Evolutionary conservation across 2,797 vertebrate genomes (phyloP).

Genomic region (Garrulus glandarius): DNA sequence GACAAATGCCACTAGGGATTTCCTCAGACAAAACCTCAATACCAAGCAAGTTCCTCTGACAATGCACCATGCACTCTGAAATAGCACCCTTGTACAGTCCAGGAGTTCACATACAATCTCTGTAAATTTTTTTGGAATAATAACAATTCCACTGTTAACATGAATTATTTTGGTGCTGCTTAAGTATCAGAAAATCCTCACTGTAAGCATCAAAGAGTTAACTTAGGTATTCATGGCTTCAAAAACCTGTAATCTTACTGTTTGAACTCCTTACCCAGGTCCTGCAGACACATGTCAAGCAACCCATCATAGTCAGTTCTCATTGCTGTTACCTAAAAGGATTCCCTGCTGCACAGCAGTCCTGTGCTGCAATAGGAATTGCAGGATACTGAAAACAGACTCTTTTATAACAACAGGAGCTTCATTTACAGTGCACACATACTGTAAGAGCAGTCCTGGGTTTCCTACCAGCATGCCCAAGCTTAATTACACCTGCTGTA

Average conservation of each 20-base stretch:
- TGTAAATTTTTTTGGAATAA: not conserved
- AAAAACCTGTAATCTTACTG: not conserved
- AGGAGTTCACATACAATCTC: not conserved
- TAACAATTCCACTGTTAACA: not conserved
- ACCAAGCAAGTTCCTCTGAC: not conserved
- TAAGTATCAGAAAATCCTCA: not conserved
- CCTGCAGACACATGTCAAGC: not conserved
- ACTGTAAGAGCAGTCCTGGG: not conserved
- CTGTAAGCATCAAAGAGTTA: not conserved
- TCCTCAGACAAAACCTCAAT: not conserved
- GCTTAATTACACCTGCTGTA: constrained; percentile 44
- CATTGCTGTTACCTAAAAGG: constrained; percentile 14
- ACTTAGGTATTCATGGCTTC: not conserved
- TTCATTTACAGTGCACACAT: not conserved
- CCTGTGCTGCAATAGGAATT: not conserved
- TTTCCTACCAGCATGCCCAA: constrained; percentile 39
- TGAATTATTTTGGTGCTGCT: not conserved
- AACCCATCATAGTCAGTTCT: not conserved
- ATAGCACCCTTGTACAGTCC: not conserved
- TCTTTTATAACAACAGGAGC: constrained; percentile 28
- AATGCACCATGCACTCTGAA: not conserved
- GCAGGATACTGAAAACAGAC: constrained; percentile 28
- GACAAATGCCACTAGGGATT: not conserved
- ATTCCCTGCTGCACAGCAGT: constrained; percentile 24
- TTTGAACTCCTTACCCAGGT: not conserved